Evolutionary conservation across 2,113 vertebrate species (phyloP), one percentile per base, ranked within the genome.

Genomic region (Anarhynchus alexandrinus): DNA sequence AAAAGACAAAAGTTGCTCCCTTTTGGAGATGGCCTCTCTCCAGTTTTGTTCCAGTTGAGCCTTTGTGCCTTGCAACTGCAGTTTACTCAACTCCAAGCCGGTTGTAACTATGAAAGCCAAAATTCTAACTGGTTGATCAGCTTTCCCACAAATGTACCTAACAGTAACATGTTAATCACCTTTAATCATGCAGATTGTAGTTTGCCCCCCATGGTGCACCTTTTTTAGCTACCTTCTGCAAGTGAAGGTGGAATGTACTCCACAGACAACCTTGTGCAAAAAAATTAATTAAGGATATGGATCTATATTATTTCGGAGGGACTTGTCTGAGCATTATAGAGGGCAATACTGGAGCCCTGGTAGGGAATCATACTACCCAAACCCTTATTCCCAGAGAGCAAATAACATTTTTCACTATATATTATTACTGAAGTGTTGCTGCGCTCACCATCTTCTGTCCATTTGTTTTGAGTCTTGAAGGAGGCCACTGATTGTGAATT

Each of bases 111-210:
- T 2, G 13, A 30, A 88, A 83, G 51, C 12, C 45, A 20, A 7
- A 40, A 27, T 77, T 76, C 74, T 55, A 61, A 10, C 38, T 19
- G 61, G 5, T 5, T 64, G 51, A 47, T 66, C 71, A 59, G 10
- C 38, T 78, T 70, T 57, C 34, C 42, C 55, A 32, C 5, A 10
- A 25, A 19, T 16, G 30, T 12, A 5, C 13, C 49, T 52, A 43
- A 29, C 16, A 61, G 15, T 29, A 19, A 21, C 1, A 1, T 1
- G 6, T 7, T 17, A 15, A 58, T 10, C 40, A 23, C 36, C 51
- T 62, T 58, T 15, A 67, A 15, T 38, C 6, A 7, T 0, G 0
- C 3, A 21, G 30, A 3, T 4, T 11, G 23, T 2, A 2, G 5
- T 20, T 32, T 49, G 36, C 42, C 38, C 42, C 61, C 32, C 10